phyloP scores from a whole-genome alignment of 35 echinoderm and acorn worm genomes.

The Hemicentrotus pulcherrimus region DNA sequence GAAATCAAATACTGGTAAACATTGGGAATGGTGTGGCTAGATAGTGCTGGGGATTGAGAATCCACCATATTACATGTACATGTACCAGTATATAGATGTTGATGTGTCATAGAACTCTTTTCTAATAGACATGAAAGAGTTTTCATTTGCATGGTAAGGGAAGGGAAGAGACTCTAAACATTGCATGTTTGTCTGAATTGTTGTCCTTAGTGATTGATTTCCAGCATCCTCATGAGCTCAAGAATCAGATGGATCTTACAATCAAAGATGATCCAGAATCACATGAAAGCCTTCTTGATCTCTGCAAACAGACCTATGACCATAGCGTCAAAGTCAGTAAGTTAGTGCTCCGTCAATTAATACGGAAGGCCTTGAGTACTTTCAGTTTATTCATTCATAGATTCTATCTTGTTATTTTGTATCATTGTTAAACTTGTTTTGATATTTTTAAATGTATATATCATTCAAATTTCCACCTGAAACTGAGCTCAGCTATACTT shows the following conservation, averaged over 20 bases:
- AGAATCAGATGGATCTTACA: slow-evolving; percentile 57
- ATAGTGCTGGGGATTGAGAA: not conserved
- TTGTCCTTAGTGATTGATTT: slow-evolving; percentile 59
- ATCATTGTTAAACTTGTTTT: too few relatives aligned
- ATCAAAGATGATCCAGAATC: slow-evolving; percentile 67
- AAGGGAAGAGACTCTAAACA: not conserved
- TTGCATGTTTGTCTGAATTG: not conserved
- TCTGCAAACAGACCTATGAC: slow-evolving; percentile 58
- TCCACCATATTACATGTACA: not conserved
- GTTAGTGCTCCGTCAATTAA: not conserved
- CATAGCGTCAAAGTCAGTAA: slow-evolving; percentile 71
- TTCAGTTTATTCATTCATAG: too few relatives aligned
- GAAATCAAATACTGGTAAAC: not conserved
- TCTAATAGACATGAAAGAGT: too few relatives aligned
- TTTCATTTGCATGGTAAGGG: too few relatives aligned
- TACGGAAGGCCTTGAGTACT: not conserved
- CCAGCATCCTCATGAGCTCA: slow-evolving; percentile 64
- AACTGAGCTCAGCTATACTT: not conserved
- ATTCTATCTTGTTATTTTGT: too few relatives aligned
- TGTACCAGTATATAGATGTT: not conserved
- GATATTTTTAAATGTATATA: not conserved
- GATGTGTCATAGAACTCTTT: not conserved
- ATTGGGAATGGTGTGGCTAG: not conserved
- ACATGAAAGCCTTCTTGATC: slow-evolving; percentile 39
- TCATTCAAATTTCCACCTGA: not conserved